Evolutionary conservation across 2,113 vertebrate species (phyloP), one percentile per base, ranked within the genome.

Genomic region (Harpagus bidentatus): DNA sequence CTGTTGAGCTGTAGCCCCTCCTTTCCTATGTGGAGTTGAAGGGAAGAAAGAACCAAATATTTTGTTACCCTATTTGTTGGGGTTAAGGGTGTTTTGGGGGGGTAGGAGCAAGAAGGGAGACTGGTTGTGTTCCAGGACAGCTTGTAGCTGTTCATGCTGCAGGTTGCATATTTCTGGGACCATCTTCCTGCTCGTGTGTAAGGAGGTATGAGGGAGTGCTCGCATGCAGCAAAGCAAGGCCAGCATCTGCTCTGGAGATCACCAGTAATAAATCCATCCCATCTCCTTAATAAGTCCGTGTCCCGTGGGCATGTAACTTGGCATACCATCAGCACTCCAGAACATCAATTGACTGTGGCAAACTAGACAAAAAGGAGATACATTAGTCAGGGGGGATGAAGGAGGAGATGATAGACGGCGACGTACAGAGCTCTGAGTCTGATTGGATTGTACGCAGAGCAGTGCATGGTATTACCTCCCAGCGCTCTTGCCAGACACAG

Each of bases 161-260:
- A 16, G 8, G 25, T 5, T 55, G 47, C 9, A 0, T 21, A 0
- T 34, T 32, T 6, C 52, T 29, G 38, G 71, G 36, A 17, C 7
- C 13, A 8, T 29, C 12, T 28, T 22, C 13, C 11, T 21, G 38
- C n/a, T 8, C 7, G 14, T 5, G 15, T 5, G 10, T 8, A 8
- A 25, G 17, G 53, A 15, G 47, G 18, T 16, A 12, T 0, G 9
- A 7, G 8, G 53, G 38, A 9, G 9, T 2, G 2, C 28, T 25
- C 2, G 2, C 34, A 3, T 7, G 40, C 15, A 2, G 36, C 55
- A 71, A 21, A 25, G 21, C 31, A 20, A 42, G 79, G 59, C 43
- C 34, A 21, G 36, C 1, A 1, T 20, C 48, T 50, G 84, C 65
- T 36, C 47, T 21, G 59, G 38, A 61, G 6, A 53, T 53, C 52